These are phyloP conservation scores for Anseranas semipalmata DNA, from an alignment of 2,113 vertebrate genomes.

Conservation along the genomic window DNA sequence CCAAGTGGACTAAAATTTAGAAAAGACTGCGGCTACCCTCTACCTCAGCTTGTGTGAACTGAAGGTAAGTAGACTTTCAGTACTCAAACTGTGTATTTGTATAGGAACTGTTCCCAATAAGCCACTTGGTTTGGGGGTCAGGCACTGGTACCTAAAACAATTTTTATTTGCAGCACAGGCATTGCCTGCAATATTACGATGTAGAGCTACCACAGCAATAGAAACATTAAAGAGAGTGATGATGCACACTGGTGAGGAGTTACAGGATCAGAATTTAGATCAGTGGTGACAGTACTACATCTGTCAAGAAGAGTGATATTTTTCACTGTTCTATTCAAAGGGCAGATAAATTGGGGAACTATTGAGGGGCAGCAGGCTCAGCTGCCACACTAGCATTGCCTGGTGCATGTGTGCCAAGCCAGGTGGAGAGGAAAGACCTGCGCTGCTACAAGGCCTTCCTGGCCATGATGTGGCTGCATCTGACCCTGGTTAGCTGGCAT, in stretches of 20 bases:
- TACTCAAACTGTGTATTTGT: not conserved
- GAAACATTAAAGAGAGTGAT: not conserved
- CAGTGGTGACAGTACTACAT: not conserved
- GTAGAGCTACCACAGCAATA: not conserved
- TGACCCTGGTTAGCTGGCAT: not conserved
- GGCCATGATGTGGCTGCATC: not conserved
- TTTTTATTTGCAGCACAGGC: not conserved
- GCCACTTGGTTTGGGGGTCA: not conserved
- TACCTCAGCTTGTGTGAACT: not conserved
- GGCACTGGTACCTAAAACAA: not conserved
- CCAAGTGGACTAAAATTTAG: not conserved
- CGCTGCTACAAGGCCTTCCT: not conserved
- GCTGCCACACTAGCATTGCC: not conserved
- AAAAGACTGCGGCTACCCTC: not conserved
- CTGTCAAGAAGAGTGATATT: not conserved
- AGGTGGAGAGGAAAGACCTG: not conserved
- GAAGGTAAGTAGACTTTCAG: not conserved
- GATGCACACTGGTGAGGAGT: not conserved
- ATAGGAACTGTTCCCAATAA: not conserved
- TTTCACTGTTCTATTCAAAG: not conserved
- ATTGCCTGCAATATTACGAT: not conserved
- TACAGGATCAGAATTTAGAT: not conserved
- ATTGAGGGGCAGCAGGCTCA: not conserved
- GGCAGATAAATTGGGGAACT: not conserved
- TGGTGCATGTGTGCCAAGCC: fast-evolving